A percentile compares a stretch with the other conserved stretches of the same genome.
These are phyloP conservation scores for Astropecten irregularis DNA, from an alignment of 53 echinoderm and acorn worm genomes.

Conservation along the genomic window DNA sequence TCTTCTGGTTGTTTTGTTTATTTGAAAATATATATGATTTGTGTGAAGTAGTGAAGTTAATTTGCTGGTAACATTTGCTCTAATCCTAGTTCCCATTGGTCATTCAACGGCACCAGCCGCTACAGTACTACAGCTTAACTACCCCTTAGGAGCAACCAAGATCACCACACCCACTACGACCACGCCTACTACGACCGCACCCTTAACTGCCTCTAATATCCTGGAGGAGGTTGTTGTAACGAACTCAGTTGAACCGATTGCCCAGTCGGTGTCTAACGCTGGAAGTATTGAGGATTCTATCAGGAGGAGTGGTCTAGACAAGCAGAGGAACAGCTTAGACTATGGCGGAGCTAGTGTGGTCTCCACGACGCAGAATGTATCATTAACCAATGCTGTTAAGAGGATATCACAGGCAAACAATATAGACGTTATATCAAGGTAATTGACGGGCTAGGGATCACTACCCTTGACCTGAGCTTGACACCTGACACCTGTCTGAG, in stretches of 20 bases:
- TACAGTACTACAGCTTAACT: slow-evolving; percentile 99
- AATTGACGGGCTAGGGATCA: background rate
- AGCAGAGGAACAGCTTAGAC: slow-evolving; percentile 48
- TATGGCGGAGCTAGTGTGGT: slow-evolving; percentile 18
- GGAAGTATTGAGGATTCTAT: background rate
- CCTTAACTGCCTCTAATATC: background rate
- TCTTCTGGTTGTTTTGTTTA: too few species aligned
- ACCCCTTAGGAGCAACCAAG: slow-evolving; percentile 64
- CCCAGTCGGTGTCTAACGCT: background rate
- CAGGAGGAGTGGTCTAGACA: slow-evolving; percentile 14
- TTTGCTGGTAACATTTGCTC: background rate
- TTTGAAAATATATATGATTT: too few species aligned
- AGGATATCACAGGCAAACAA: slow-evolving; percentile 75
- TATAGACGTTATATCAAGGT: slow-evolving; percentile 73
- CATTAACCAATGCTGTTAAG: slow-evolving; percentile 64
- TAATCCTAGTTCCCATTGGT: slow-evolving; percentile 94
- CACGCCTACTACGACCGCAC: slow-evolving; percentile 50
- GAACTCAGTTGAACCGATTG: slow-evolving; percentile 20
- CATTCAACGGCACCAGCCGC: slow-evolving; percentile 99
- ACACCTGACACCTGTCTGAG: too few species aligned
- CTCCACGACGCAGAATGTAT: slow-evolving; percentile 43
- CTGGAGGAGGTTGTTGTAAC: slow-evolving; percentile 16
- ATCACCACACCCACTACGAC: slow-evolving; percentile 29
- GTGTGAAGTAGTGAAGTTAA: background rate
- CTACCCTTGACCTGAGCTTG: too few species aligned